Conservation (phyloP, 2,113 vertebrate genomes). For the Henicopernis longicauda region DNA sequence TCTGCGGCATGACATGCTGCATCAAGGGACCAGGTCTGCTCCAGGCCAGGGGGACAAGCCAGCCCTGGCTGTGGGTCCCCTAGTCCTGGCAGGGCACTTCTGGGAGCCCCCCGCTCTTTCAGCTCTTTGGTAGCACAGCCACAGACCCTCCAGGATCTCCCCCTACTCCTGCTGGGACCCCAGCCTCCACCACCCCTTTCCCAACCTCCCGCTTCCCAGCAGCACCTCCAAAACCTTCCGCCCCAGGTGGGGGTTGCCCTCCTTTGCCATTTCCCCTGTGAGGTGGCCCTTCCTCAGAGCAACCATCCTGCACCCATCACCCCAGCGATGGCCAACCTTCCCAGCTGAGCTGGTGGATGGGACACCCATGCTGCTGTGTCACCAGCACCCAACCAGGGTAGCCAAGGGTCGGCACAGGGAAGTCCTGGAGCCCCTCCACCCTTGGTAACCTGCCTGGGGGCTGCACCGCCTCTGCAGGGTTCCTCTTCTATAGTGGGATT, state of each 20-base stretch:
- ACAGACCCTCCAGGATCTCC: not conserved
- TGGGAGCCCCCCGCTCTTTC: not conserved
- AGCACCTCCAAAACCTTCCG: not conserved
- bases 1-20: accelerated
- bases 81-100: not conserved
- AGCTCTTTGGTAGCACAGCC: not conserved
- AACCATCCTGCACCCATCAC: not conserved
- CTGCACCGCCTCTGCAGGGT: not conserved
- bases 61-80: not conserved
- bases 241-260: not conserved
- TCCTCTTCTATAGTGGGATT: not conserved
- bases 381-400: not conserved
- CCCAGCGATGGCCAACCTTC: not conserved
- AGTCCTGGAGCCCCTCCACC: not conserved
- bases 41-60: not conserved
- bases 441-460: not conserved
- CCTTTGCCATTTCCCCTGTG: not conserved
- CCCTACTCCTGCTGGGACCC: not conserved
- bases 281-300: not conserved
- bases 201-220: not conserved
- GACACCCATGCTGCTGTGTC: accelerated
- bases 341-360: accelerated
- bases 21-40: not conserved
- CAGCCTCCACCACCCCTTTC: not conserved
- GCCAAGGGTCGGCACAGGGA: not conserved